Percentiles rank a stretch among this genome's conserved stretches.
phyloP scores from a whole-genome alignment of 1,140 invertebrate species.

The Temnothorax curvispinosus region DNA sequence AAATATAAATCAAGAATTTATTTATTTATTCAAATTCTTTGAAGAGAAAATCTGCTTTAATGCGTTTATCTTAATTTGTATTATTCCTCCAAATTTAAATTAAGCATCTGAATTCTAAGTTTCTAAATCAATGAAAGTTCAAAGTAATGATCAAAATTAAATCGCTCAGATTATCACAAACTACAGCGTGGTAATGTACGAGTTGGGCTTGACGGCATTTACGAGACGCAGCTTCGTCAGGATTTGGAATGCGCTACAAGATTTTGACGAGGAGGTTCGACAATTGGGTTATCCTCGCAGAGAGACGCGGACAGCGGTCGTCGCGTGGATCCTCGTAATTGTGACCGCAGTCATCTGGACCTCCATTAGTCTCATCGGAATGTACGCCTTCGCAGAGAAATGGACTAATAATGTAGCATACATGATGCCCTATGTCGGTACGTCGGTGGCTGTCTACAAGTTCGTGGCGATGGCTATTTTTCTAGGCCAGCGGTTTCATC shows the following conservation, averaged over 20 bases:
- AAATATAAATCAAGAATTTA: not conserved
- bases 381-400: slow-evolving; percentile 75
- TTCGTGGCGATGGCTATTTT: slow-evolving; percentile 74
- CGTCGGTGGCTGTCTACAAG: slow-evolving; percentile 73
- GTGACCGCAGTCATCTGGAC: slow-evolving; percentile 71
- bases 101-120: not conserved
- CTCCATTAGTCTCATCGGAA: slow-evolving; percentile 74
- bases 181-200: slow-evolving; percentile 65
- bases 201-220: slow-evolving; percentile 59
- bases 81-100: not conserved
- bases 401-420: slow-evolving; percentile 78
- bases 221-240: slow-evolving; percentile 66
- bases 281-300: slow-evolving; percentile 74
- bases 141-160: not conserved
- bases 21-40: not conserved
- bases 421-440: slow-evolving; percentile 76
- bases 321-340: slow-evolving; percentile 68
- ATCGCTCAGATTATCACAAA: slow-evolving; percentile 76
- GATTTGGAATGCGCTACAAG: slow-evolving; percentile 79
- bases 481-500: slow-evolving; percentile 79
- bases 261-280: slow-evolving; percentile 76
- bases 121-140: not conserved
- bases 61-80: not conserved
- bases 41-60: not conserved
- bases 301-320: slow-evolving; percentile 66